Evolutionary conservation across 2,888 invertebrate species (phyloP).

Genomic region (Prionchulus punctatus): DNA sequence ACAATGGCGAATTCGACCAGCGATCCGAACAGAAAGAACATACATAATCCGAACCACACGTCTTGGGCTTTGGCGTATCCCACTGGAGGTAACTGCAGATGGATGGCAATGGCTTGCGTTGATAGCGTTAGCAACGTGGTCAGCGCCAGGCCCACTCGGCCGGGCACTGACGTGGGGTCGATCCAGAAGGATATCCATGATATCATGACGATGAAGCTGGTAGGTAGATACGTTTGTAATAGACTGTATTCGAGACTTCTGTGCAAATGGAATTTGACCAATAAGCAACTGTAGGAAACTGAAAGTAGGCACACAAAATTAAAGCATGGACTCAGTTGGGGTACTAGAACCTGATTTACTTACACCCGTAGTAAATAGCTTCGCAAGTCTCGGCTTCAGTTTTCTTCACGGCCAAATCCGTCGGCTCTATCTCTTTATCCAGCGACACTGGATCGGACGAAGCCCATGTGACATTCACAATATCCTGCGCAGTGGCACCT

Average conservation of each 20-base stretch:
- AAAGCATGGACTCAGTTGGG: too few species aligned
- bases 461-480: background rate
- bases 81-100: slow-evolving; percentile 2
- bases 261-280: background rate
- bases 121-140: slow-evolving; percentile 3
- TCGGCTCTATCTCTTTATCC: background rate
- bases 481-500: background rate
- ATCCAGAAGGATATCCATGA: slow-evolving; percentile 10
- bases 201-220: background rate
- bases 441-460: background rate
- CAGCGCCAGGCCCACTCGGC: slow-evolving; percentile 6
- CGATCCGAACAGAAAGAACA: too few species aligned
- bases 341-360: too few species aligned
- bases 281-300: background rate
- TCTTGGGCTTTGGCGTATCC: slow-evolving; percentile 8
- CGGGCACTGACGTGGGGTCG: slow-evolving; percentile 7
- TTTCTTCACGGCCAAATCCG: background rate
- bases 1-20: too few species aligned
- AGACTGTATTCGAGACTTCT: background rate
- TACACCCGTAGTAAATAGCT: background rate
- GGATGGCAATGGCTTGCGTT: background rate
- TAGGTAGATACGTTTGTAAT: background rate
- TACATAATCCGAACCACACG: too few species aligned
- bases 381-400: background rate
- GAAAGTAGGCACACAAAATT: background rate